These are phyloP conservation scores for Corythornis leucogaster DNA, from an alignment of 2,797 vertebrate genomes.

Conservation along the genomic window DNA sequence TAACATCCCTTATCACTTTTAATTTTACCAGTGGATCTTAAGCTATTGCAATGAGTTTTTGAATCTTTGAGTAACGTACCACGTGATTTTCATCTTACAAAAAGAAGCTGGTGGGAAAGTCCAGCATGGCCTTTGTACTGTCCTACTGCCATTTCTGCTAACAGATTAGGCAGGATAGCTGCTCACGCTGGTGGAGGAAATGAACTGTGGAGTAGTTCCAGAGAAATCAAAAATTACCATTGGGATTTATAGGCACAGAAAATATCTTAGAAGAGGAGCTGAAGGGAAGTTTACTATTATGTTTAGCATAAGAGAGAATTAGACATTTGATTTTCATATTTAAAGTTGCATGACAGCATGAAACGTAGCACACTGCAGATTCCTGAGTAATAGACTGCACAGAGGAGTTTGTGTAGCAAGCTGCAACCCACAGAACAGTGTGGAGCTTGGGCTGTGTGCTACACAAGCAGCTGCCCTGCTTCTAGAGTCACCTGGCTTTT, in stretches of 20 bases:
- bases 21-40: constrained; percentile 68
- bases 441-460: background rate
- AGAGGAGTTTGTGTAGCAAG: background rate
- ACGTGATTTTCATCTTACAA: background rate
- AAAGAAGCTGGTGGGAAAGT: background rate
- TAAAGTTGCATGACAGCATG: background rate
- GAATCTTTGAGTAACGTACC: constrained; percentile 39
- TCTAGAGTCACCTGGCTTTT: accelerated
- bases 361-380: background rate
- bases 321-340: background rate
- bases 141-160: background rate
- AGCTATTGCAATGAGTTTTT: constrained; percentile 46
- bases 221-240: background rate
- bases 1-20: constrained; percentile 73
- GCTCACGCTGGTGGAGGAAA: background rate
- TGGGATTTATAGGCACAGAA: background rate
- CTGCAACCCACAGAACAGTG: background rate
- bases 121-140: background rate
- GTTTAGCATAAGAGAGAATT: background rate
- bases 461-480: background rate
- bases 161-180: background rate
- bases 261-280: background rate
- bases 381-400: too few species aligned
- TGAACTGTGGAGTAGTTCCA: background rate
- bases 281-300: accelerated